A percentile compares a stretch with the other conserved stretches of the same genome.
These are phyloP conservation scores for Arvicanthis niloticus DNA, from an alignment of 2,113 vertebrate genomes.

Conservation along the genomic window DNA sequence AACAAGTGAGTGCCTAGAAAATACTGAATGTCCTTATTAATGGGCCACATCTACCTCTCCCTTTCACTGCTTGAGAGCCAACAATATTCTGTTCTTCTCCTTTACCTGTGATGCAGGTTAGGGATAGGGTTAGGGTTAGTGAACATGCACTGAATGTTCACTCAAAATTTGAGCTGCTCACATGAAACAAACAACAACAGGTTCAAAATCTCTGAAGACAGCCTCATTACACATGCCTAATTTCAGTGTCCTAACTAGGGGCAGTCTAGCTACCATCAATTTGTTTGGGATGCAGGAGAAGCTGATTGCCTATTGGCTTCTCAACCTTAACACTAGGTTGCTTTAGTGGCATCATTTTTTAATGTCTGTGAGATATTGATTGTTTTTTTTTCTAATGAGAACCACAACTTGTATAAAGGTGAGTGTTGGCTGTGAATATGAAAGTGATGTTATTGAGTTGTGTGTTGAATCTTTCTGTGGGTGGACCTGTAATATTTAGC, in stretches of 20 bases:
- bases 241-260: not conserved
- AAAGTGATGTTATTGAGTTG: not conserved
- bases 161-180: not conserved
- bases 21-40: not conserved
- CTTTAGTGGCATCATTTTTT: not conserved
- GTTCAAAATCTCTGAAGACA: not conserved
- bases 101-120: not conserved
- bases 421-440: not conserved
- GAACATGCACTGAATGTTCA: too few species aligned
- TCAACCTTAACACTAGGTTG: not conserved
- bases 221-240: conserved; percentile 13
- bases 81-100: not conserved
- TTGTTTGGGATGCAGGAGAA: not conserved
- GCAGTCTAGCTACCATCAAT: not conserved
- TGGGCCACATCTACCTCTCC: accelerated
- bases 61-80: not conserved
- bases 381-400: not conserved
- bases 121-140: too few species aligned
- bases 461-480: not conserved
- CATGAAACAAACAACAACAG: not conserved
- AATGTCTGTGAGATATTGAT: not conserved
- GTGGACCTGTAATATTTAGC: not conserved
- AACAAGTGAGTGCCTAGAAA: not conserved
- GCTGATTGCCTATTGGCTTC: not conserved
- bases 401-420: not conserved